These are phyloP conservation scores for Drosophila subquinaria DNA, from an alignment of 2,888 invertebrate species.

Conservation along the genomic window DNA sequence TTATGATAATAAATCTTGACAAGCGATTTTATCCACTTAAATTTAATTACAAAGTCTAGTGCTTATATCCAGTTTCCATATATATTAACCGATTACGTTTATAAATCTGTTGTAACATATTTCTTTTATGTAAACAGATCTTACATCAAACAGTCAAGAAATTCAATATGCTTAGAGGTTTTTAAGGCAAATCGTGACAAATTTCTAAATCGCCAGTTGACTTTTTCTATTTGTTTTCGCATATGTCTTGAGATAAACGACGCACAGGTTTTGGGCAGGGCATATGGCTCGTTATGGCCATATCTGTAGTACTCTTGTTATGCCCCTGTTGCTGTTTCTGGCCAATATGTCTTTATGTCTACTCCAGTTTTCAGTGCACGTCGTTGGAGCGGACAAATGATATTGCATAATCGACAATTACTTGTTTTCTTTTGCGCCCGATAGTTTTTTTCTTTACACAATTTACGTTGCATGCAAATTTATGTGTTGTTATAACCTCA, in stretches of 20 bases:
- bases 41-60: conserved; percentile 1
- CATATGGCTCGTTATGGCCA: conserved; percentile 60
- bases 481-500: conserved; percentile 53
- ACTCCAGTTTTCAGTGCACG: conserved; percentile 76
- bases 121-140: conserved; percentile 4
- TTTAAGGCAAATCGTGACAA: conserved; percentile 64
- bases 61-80: conserved; percentile 1
- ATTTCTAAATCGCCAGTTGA: conserved; percentile 54
- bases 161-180: conserved; percentile 35
- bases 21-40: background rate
- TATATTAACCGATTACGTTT: conserved; percentile 5
- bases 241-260: conserved; percentile 51
- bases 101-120: background rate
- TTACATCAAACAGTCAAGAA: conserved; percentile 30
- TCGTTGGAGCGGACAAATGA: conserved; percentile 63
- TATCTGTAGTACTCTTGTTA: conserved; percentile 27
- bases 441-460: conserved; percentile 48
- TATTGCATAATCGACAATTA: conserved; percentile 75
- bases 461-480: conserved; percentile 69
- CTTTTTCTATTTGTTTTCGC: conserved; percentile 16
- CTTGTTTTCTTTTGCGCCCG: conserved; percentile 54
- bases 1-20: background rate
- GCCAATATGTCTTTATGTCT: conserved; percentile 34
- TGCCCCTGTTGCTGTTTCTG: conserved; percentile 11
- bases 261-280: conserved; percentile 52